Percentiles rank a stretch among this genome's conserved stretches.
Evolutionary conservation across 1,140 invertebrate species (phyloP).

Genomic region (Matsumurasca onukii): DNA sequence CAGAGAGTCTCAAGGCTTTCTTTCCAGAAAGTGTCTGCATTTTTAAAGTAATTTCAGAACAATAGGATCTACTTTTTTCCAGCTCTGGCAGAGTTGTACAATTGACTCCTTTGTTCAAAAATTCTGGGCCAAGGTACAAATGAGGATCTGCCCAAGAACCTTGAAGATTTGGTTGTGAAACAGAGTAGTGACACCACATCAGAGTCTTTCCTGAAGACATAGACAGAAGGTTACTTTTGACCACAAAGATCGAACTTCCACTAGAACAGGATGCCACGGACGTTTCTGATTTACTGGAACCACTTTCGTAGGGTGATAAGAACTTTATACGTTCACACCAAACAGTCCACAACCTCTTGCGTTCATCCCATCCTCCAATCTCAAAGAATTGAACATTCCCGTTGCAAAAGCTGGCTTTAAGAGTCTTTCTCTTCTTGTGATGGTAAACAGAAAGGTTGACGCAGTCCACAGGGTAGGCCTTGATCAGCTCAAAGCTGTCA

Average conservation of each 20-base stretch:
- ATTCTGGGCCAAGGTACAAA: constrained; percentile 7
- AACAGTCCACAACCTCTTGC: constrained; percentile 55
- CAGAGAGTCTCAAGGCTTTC: background rate
- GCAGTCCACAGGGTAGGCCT: constrained; percentile 56
- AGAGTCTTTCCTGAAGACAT: background rate
- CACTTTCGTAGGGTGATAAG: constrained; percentile 45
- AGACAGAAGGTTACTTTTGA: background rate
- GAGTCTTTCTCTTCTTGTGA: constrained; percentile 50
- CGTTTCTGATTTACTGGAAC: constrained; percentile 54
- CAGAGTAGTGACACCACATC: background rate
- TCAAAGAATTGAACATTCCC: constrained; percentile 52
- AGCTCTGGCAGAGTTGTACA: background rate
- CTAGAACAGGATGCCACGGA: constrained; percentile 45
- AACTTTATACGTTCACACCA: constrained; percentile 55
- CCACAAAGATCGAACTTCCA: background rate
- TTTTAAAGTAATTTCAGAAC: too few relatives aligned
- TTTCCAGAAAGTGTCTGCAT: background rate
- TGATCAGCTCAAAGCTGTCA: constrained; percentile 58
- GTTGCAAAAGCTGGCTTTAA: constrained; percentile 58
- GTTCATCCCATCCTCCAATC: constrained; percentile 49
- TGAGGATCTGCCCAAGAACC: constrained; percentile 7
- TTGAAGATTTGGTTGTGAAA: background rate
- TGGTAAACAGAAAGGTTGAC: constrained; percentile 58
- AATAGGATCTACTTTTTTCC: too few relatives aligned
- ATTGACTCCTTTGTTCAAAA: background rate